Conservation (phyloP, 2,113 vertebrate genomes). For the Pteruthius melanotis region DNA sequence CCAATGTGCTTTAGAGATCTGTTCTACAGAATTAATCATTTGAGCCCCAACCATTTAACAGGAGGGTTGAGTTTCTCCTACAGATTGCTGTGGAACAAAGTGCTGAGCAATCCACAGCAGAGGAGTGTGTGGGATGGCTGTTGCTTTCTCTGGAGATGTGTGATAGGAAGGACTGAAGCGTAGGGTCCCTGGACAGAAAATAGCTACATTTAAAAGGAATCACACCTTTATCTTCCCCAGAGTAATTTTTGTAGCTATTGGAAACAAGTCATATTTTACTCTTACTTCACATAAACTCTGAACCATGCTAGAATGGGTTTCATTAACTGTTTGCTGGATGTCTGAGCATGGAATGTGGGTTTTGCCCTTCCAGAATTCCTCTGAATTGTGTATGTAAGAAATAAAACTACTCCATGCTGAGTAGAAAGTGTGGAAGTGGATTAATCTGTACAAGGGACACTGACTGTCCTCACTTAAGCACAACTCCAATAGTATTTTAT, state of each 20-base stretch:
- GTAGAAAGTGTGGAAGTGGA: neutral
- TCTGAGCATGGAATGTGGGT: neutral
- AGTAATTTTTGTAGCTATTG: neutral
- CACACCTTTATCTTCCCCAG: neutral
- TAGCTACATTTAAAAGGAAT: neutral
- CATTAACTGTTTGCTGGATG: neutral
- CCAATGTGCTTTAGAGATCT: neutral
- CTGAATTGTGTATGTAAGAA: neutral
- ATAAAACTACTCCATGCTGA: neutral
- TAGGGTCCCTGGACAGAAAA: slow-evolving; percentile 16
- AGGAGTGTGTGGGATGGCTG: slow-evolving; percentile 26
- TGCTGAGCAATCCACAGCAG: slow-evolving; percentile 1
- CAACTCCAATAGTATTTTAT: neutral
- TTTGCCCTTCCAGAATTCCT: neutral
- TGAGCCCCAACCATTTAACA: neutral
- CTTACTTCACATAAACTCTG: neutral
- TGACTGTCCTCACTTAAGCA: rapidly evolving
- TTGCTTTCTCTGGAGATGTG: slow-evolving; percentile 6
- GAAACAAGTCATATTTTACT: neutral
- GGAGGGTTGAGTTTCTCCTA: neutral
- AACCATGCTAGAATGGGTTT: neutral
- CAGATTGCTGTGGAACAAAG: neutral
- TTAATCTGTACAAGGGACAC: neutral
- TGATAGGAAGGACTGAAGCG: neutral
- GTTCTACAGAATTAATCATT: neutral